These are phyloP conservation scores for Synergus japonicus DNA, from an alignment of 2,888 invertebrate genomes.

Conservation along the genomic window DNA sequence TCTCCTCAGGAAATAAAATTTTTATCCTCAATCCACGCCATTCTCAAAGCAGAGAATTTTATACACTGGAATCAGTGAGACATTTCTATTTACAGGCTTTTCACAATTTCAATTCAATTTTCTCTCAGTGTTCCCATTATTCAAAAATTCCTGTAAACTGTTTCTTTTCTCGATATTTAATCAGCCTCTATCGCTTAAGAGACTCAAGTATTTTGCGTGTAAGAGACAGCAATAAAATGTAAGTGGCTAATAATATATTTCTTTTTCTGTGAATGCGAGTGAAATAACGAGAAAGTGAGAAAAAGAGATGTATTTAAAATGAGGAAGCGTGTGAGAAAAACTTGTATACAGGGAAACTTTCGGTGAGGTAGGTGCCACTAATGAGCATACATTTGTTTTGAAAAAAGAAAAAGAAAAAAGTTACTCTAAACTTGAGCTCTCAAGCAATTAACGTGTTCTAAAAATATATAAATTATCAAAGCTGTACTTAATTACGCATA, in stretches of 20 bases:
- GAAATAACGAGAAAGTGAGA: background rate
- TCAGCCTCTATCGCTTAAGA: background rate
- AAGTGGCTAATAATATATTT: background rate
- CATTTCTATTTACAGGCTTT: constrained; percentile 29
- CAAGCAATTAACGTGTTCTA: background rate
- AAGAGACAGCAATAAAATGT: background rate
- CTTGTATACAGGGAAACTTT: background rate
- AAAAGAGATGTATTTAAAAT: background rate
- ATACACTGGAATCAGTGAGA: background rate
- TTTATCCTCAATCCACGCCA: constrained; percentile 34
- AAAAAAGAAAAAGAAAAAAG: background rate
- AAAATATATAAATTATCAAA: background rate
- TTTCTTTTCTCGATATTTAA: background rate
- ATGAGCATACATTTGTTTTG: background rate
- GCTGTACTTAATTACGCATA: background rate
- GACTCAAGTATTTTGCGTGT: background rate
- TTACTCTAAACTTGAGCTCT: background rate
- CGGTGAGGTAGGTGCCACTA: background rate
- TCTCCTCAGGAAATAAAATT: constrained; percentile 34
- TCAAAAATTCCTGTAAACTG: background rate
- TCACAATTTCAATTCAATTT: constrained; percentile 29
- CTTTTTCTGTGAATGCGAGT: background rate
- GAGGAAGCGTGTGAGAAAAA: background rate
- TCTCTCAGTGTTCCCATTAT: background rate
- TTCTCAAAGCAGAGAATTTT: background rate